Evolutionary conservation across 2,113 vertebrate genomes (phyloP).

Genomic region (Ctenodactylus gundi): DNA sequence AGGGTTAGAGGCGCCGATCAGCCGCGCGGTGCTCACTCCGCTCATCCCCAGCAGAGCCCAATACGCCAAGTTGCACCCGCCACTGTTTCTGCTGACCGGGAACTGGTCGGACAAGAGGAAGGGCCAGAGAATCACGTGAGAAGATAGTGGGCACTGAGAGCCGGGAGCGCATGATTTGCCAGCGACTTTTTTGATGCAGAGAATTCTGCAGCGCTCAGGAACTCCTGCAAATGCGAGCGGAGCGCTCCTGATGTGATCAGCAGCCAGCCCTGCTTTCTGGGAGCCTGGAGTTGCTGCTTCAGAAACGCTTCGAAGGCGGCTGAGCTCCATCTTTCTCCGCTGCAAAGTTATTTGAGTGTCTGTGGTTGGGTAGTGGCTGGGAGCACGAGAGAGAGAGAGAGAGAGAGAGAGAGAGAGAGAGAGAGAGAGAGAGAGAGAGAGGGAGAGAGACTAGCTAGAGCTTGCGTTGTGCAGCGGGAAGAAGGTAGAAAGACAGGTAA

Average conservation of each 20-base stretch:
- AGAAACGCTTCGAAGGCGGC: not conserved
- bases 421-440: too few relatives aligned
- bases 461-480: not conserved
- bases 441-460: not conserved
- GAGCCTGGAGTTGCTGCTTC: not conserved
- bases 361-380: not conserved
- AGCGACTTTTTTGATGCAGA: not conserved
- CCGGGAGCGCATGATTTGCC: not conserved
- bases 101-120: not conserved
- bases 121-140: not conserved
- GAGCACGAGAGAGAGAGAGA: too few relatives aligned
- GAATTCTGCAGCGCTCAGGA: not conserved
- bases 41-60: not conserved
- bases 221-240: not conserved
- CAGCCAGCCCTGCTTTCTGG: not conserved
- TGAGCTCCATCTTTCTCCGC: rapidly evolving
- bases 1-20: not conserved
- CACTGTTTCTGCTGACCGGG: not conserved
- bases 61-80: not conserved
- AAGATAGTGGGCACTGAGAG: not conserved
- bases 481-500: not conserved
- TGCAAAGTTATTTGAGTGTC: too few relatives aligned
- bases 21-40: not conserved
- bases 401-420: too few relatives aligned
- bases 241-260: not conserved